Evolutionary conservation across 2,888 invertebrate genomes (phyloP), one percentile per base, ranked within the genome.

Genomic region (Gisinianus flammeolus): DNA sequence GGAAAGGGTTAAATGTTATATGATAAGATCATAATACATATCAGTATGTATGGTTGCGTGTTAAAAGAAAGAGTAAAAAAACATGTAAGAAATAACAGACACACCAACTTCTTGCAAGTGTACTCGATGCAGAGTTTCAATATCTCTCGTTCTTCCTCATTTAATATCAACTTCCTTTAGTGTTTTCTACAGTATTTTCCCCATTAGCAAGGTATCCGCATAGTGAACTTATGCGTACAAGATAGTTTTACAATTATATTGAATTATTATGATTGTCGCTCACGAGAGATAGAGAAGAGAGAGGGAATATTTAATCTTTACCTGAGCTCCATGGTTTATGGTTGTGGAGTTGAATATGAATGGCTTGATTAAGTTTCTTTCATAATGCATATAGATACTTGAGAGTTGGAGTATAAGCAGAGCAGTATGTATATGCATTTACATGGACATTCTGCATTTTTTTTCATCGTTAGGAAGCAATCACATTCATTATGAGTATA

Each of bases 1-100:
- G 71, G 71, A 71, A 64, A 64, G 35, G 73, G 73, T 72, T 58
- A 72, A 72, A 2, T 58, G 58, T n/a, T 58, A n/a, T n/a, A 24
- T 58, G 58, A 58, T 58, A 58, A 58, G 22, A 19, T 58, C 58
- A 58, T 24, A 12, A 58, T 24, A 24, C 44, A 24, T 58, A 24
- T 58, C 58, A n/a, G 1, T 58, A 58, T 58, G 44, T 44, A 44
- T 19, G 19, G 19, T 16, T 44, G 44, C 24, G 28, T 64, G 64
- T 64, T 64, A 64, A 64, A 52, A 52, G 64, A 4, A 24, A 64
- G 28, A 24, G 28, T 16, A 28, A n/a, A n/a, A n/a, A n/a, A n/a
- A n/a, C n/a, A n/a, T n/a, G n/a, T n/a, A n/a, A n/a, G n/a, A n/a
- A n/a, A n/a, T n/a, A n/a, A n/a, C n/a, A n/a, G n/a, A n/a, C n/a